A percentile compares a stretch with the other conserved stretches of the same genome.
Evolutionary conservation across 2,113 vertebrate genomes (phyloP).

Genomic region (Fulmarus glacialis): DNA sequence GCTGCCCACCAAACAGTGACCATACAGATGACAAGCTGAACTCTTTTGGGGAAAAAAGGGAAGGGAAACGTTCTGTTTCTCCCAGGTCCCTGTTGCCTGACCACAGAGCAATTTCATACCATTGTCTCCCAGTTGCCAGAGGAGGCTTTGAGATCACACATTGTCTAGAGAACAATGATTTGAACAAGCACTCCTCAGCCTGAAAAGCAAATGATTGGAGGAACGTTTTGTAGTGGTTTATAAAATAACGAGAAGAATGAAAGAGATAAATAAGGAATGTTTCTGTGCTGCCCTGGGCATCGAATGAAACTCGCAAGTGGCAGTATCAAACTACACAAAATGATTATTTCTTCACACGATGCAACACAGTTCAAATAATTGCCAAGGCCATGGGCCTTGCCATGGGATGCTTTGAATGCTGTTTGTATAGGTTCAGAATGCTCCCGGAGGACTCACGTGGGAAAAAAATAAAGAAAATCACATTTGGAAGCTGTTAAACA

Average conservation of each 20-base stretch:
- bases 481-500: conserved; percentile 30
- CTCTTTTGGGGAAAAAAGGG: background rate
- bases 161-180: background rate
- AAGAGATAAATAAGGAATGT: background rate
- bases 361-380: background rate
- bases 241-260: background rate
- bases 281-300: background rate
- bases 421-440: background rate
- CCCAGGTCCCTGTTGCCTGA: background rate
- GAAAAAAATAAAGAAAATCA: background rate
- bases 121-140: background rate
- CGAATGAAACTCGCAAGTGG: background rate
- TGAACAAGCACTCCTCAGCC: background rate
- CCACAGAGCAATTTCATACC: background rate
- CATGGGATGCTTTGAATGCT: background rate
- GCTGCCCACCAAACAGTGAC: background rate
- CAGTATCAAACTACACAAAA: background rate
- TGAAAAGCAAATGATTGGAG: background rate
- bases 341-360: background rate
- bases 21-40: background rate
- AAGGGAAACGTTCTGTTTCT: background rate
- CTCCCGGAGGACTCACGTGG: background rate
- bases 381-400: background rate
- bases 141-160: background rate
- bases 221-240: background rate